Conservation (phyloP, 2,797 vertebrate genomes). For the Apogon hyalosoma region DNA sequence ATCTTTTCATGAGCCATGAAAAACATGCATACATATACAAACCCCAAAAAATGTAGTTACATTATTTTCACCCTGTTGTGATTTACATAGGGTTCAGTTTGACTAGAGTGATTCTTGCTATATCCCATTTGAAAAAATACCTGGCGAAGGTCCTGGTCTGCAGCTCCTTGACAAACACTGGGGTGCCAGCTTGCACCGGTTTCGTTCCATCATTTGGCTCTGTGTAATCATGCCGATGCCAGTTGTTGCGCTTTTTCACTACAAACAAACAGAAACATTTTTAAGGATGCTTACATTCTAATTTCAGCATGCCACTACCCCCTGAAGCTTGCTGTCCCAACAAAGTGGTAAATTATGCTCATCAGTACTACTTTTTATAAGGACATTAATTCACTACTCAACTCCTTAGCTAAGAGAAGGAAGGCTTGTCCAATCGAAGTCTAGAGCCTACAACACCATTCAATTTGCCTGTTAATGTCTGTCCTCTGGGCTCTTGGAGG, state of each 20-base stretch:
- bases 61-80: no score
- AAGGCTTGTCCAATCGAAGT: slow-evolving; percentile 52
- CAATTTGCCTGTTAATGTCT: slow-evolving; percentile 76
- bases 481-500: slow-evolving; percentile 46
- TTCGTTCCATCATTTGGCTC: slow-evolving; percentile 91
- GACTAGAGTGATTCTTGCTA: neutral
- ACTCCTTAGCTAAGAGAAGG: slow-evolving; percentile 23
- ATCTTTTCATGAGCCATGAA: no score
- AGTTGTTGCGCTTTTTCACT: slow-evolving; percentile 98
- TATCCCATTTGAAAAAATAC: slow-evolving; percentile 75
- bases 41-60: no score
- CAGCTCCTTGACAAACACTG: slow-evolving; percentile 91
- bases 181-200: slow-evolving; percentile 95
- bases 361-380: slow-evolving; percentile 29
- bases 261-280: slow-evolving; percentile 36
- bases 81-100: neutral
- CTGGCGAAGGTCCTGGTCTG: slow-evolving; percentile 90
- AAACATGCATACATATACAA: no score
- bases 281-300: neutral
- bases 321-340: slow-evolving; percentile 7
- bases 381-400: slow-evolving; percentile 44
- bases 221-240: slow-evolving; percentile 98
- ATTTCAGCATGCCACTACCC: slow-evolving; percentile 3
- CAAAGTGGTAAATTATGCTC: slow-evolving; percentile 41
- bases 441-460: slow-evolving; percentile 63